Evolutionary conservation across 2,888 invertebrate genomes (phyloP), one percentile per base, ranked within the genome.

Genomic region (Acrocera orbiculus): DNA sequence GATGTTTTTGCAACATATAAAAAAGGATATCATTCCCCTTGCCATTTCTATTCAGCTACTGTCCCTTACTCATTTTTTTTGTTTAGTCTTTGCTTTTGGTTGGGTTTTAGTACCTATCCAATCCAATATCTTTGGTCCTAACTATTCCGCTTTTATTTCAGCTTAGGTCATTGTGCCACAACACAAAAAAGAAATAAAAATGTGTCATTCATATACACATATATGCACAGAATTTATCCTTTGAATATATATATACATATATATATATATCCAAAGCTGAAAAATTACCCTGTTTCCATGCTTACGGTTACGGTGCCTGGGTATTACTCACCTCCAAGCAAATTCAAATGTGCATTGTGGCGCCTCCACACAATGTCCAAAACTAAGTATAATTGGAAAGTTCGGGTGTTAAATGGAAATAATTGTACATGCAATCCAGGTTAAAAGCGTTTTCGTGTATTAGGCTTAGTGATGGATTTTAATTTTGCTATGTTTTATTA

Each of bases 371-470:
- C 27, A 20, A 20, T 16, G 14, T 19, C 14, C 9, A n/a, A 11
- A n/a, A 33, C 16, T 15, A 27, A 13, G 27, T 26, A 22, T 27
- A 33, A 33, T 33, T 33, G 33, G 27, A 26, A 27, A 19, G 33
- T 33, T 33, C 20, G 27, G 27, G 33, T 33, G 33, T 27, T 33
- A 33, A 33, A 33, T 33, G 33, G 33, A 27, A 33, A 33, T 33
- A 33, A 33, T 33, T 33, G 33, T 27, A 33, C 33, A 33, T 27
- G 27, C 27, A 27, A 27, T 20, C 27, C 20, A 15, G 27, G 33
- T 20, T 33, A 27, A 33, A 33, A 33, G 27, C 27, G 27, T 33
- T 33, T 27, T 22, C 22, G 27, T 33, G 33, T 27, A 22, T n/a
- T n/a, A n/a, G n/a, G n/a, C n/a, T n/a, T n/a, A n/a, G n/a, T n/a